These are phyloP conservation scores for Thera britannica DNA, from an alignment of 2,888 invertebrate species.

Conservation along the genomic window DNA sequence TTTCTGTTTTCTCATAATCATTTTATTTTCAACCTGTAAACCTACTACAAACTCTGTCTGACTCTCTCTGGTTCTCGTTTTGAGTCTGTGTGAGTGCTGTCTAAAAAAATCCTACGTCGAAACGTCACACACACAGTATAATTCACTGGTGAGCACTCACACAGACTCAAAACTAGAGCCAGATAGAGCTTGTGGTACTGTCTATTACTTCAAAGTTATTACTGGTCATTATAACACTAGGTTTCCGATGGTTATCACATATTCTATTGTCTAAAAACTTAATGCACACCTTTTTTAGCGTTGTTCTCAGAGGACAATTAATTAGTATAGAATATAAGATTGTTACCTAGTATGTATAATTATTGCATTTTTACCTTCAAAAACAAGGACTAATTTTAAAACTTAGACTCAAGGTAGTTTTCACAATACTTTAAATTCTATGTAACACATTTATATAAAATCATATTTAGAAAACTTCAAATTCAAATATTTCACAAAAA, in stretches of 20 bases:
- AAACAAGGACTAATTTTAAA: neutral
- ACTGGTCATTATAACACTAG: slow-evolving; percentile 20
- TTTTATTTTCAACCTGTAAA: slow-evolving; percentile 12
- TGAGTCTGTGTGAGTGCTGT: no score
- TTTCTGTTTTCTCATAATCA: slow-evolving; percentile 24
- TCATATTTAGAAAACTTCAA: no score
- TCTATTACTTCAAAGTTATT: slow-evolving; percentile 19
- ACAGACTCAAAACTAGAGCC: no score
- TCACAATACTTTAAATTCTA: no score
- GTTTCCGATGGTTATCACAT: slow-evolving; percentile 25
- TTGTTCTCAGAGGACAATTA: slow-evolving; percentile 19
- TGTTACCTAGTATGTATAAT: neutral
- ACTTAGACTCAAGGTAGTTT: neutral
- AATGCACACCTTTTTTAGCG: slow-evolving; percentile 6
- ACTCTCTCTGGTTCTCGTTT: no score
- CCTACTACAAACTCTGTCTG: no score
- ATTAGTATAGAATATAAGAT: slow-evolving; percentile 5
- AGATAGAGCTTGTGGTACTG: neutral
- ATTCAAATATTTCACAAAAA: no score
- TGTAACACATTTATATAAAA: no score
- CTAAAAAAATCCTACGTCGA: no score
- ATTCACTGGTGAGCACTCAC: no score
- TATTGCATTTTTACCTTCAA: neutral
- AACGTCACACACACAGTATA: no score
- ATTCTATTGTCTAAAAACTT: slow-evolving; percentile 25